These are phyloP conservation scores for Hydra vulgaris DNA, from an alignment of 30 jellyfish, hydroid and myxozoan genomes.

Conservation along the genomic window DNA sequence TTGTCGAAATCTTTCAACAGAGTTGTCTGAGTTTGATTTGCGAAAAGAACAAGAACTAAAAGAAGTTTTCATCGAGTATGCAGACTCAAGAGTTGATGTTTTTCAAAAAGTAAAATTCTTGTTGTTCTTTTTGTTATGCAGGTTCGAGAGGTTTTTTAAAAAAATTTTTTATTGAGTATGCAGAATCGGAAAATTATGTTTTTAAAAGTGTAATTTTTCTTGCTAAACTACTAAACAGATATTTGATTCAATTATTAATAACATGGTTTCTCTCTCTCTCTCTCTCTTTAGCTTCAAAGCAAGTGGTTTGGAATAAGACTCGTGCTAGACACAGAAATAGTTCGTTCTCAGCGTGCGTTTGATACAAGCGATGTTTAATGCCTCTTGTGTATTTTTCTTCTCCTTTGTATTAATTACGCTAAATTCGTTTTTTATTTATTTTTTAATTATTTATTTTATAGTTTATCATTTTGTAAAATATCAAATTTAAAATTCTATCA, in stretches of 20 bases:
- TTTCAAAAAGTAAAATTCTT: slow-evolving; percentile 50
- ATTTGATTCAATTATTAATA: too few species aligned
- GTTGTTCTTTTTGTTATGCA: neutral
- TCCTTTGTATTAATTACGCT: neutral
- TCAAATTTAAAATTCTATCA: too few species aligned
- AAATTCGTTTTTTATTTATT: too few species aligned
- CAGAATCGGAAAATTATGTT: too few species aligned
- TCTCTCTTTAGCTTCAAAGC: slow-evolving; percentile 52
- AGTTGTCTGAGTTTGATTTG: slow-evolving; percentile 49
- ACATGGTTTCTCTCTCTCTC: too few species aligned
- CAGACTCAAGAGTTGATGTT: slow-evolving; percentile 67
- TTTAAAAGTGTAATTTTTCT: too few species aligned
- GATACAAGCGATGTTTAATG: neutral
- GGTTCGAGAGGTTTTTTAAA: neutral
- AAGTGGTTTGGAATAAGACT: slow-evolving; percentile 85
- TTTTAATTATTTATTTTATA: too few species aligned
- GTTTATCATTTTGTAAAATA: too few species aligned
- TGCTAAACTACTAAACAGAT: too few species aligned
- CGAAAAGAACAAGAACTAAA: slow-evolving; percentile 64
- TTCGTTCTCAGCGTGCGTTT: slow-evolving; percentile 45
- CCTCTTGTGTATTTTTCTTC: neutral
- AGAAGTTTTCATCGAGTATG: slow-evolving; percentile 63
- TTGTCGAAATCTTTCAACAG: slow-evolving; percentile 68
- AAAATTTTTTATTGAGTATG: too few species aligned
- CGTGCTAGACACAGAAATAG: slow-evolving; percentile 55